phyloP scores from a whole-genome alignment of 2,888 invertebrate genomes.

The Ormyrus nitidulus region DNA sequence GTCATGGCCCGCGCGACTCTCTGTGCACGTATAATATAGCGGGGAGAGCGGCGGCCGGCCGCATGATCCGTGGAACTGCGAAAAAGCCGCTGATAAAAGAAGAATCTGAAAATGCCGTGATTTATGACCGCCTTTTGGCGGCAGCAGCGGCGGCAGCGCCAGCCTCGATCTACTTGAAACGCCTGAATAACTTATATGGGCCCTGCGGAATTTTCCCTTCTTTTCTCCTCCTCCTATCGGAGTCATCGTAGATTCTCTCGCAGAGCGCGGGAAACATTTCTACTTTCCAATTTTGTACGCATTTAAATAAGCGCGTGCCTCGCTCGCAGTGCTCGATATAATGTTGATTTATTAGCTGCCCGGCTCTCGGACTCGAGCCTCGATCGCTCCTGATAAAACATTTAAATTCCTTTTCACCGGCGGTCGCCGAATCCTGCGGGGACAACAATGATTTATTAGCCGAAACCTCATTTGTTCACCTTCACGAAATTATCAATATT shows the following conservation, averaged over 20 bases:
- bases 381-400: background rate
- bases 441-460: no score
- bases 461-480: no score
- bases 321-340: background rate
- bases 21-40: no score
- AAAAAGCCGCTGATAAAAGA: constrained; percentile 71
- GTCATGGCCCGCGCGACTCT: constrained; percentile 12
- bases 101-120: constrained; percentile 74
- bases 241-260: background rate
- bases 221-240: background rate
- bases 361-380: background rate
- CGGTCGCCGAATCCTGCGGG: no score
- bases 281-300: constrained; percentile 18
- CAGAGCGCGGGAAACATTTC: background rate
- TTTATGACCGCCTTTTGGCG: constrained; percentile 66
- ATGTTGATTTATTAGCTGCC: constrained; percentile 8
- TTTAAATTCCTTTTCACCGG: no score
- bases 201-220: background rate
- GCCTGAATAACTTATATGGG: constrained; percentile 68
- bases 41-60: no score
- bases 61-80: constrained; percentile 34
- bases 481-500: no score
- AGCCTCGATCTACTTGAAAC: constrained; percentile 62
- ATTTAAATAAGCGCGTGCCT: background rate
- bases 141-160: constrained; percentile 53